Evolutionary conservation across 2,113 vertebrate genomes (phyloP).

Genomic region (Myanophis thanlyinensis): DNA sequence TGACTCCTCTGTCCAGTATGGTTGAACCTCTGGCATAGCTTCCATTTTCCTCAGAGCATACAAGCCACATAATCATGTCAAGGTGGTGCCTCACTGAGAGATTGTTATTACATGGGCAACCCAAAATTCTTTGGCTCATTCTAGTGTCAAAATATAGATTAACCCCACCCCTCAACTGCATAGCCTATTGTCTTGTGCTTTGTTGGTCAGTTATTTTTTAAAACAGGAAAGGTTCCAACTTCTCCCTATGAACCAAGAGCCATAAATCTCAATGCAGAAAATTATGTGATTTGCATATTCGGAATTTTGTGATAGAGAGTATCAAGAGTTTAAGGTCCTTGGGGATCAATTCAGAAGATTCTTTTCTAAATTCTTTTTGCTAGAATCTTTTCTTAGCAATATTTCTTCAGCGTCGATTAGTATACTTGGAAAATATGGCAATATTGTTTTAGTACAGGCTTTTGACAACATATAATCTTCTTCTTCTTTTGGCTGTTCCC

Average conservation of each 20-base stretch:
- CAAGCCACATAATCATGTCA: too few relatives aligned
- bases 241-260: background rate
- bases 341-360: background rate
- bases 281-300: background rate
- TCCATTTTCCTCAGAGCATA: too few relatives aligned
- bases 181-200: background rate
- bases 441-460: background rate
- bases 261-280: background rate
- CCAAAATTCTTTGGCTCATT: background rate
- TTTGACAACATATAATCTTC: background rate
- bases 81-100: too few relatives aligned
- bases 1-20: too few relatives aligned
- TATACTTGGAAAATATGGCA: too few relatives aligned
- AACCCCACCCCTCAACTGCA: background rate
- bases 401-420: background rate
- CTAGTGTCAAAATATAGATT: background rate
- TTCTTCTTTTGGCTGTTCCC: too few relatives aligned
- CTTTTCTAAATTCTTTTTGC: too few relatives aligned
- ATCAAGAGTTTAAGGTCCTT: background rate
- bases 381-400: background rate
- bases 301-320: background rate
- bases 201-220: background rate
- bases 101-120: background rate
- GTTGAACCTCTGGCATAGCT: too few relatives aligned
- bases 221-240: background rate